Evolutionary conservation across 2,888 invertebrate species (phyloP).

Genomic region (Cataglyphis cursor): DNA sequence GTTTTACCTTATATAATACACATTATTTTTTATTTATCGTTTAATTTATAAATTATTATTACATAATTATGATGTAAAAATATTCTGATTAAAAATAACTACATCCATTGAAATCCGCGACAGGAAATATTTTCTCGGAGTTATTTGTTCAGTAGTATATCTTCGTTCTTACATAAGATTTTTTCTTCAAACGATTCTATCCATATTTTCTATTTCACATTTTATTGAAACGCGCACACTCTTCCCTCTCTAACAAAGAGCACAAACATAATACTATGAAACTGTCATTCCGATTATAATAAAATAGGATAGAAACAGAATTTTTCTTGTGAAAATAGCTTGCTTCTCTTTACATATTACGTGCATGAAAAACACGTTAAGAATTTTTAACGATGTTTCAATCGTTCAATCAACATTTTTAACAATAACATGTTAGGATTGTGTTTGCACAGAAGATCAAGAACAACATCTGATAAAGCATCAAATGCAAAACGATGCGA

Average conservation of each 20-base stretch:
- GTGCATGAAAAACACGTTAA: not conserved
- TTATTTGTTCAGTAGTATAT: not conserved
- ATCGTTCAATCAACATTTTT: not conserved
- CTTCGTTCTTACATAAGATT: not conserved
- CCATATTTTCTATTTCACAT: slow-evolving; percentile 13
- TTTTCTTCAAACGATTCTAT: not conserved
- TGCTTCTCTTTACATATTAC: not conserved
- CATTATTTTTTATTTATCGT: not conserved
- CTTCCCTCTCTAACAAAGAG: not conserved
- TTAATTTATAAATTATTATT: not conserved
- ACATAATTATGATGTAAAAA: not conserved
- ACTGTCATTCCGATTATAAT: not conserved
- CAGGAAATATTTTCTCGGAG: not conserved
- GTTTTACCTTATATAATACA: not conserved
- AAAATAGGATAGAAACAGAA: not conserved
- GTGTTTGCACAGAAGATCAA: slow-evolving; percentile 19
- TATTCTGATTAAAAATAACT: not conserved
- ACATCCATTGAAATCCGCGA: not conserved
- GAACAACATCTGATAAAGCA: not conserved
- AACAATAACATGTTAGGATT: slow-evolving; percentile 3
- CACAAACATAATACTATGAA: slow-evolving; percentile 13
- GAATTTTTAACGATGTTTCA: slow-evolving; percentile 1
- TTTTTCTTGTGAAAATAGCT: slow-evolving; percentile 14
- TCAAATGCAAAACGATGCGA: not conserved
- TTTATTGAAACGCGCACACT: slow-evolving; percentile 4